Base-by-base conservation (phyloP, 2,888 invertebrate species). In the Pollenia griseotomentosa region DNA sequence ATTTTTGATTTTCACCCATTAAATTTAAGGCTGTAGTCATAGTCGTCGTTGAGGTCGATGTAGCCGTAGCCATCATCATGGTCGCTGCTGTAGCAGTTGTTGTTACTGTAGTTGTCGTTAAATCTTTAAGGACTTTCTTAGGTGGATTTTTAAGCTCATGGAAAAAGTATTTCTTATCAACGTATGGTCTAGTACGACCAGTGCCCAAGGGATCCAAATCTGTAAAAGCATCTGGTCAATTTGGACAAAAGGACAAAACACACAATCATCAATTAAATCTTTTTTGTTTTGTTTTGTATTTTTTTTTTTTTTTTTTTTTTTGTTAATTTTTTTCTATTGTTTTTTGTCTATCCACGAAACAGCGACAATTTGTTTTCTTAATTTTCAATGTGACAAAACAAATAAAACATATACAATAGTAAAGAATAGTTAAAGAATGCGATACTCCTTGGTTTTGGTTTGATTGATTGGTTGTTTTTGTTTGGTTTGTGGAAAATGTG, bases 91-190 rank as follows among this genome's bases (percentile, higher is more conserved):
- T 78, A 59, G 87, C 85, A 46, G 88, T 59, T 68, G 86, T 55
- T 42, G 86, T 71, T 33, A 84, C 70, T 46, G 88, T 81, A 57
- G 83, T 89, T 84, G 89, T 86, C 84, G 93, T 93, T 61, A 98
- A 94, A 94, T 98, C 98, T 94, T 98, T 97, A 90, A 98, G 95
- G 88, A 97, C 97, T 94, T 97, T 97, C 94, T 98, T 97, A 90
- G 98, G 97, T 90, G 98, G 98, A 94, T 98, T 98, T 95, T 98
- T 98, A 92, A 98, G 95, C 94, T 98, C 97, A 95, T 98, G 97
- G 95, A 98, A 98, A 95, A 98, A 98, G 94, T 97, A 97, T 95
- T 98, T 98, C 94, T 97, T 97, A 95, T 98, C 98, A 92, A 98
- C 96, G 94, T 98, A 98, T 88, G 98, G 98, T 94, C 97, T 97